Conservation (phyloP, 2,888 invertebrate genomes). For the Sipunculus nudus region DNA sequence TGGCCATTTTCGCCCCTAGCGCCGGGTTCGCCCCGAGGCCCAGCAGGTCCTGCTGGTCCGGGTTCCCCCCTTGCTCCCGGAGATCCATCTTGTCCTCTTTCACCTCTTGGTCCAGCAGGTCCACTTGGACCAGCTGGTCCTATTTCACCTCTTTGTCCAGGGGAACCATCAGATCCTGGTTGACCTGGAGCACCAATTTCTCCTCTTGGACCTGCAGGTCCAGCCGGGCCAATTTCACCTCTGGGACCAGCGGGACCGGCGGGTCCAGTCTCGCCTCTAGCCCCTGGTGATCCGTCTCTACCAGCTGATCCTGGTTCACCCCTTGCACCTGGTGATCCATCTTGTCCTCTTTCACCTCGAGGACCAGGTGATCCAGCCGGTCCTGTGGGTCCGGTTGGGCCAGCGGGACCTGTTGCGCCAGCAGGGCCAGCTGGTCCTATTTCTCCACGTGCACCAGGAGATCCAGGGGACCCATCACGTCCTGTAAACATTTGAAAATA, state of each 20-base stretch:
- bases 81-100: background rate
- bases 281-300: slow-evolving; percentile 1
- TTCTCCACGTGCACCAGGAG: slow-evolving; percentile 24
- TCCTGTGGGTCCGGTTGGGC: slow-evolving; percentile 18
- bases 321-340: slow-evolving; percentile 1
- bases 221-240: background rate
- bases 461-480: background rate
- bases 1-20: slow-evolving; percentile 4
- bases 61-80: slow-evolving; percentile 3
- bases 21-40: background rate
- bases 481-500: too few species aligned
- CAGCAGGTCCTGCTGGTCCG: slow-evolving; percentile 7
- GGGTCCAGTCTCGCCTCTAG: slow-evolving; percentile 10
- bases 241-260: background rate
- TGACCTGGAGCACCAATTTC: slow-evolving; percentile 11
- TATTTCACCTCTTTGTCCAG: slow-evolving; percentile 15
- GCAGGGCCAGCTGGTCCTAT: slow-evolving; percentile 14
- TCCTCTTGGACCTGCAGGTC: slow-evolving; percentile 13
- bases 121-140: slow-evolving; percentile 25
- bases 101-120: slow-evolving; percentile 9
- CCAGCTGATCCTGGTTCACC: background rate
- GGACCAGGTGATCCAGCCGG: background rate
- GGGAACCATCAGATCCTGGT: slow-evolving; percentile 14
- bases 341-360: too few species aligned
- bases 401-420: slow-evolving; percentile 16